A percentile compares a stretch with the other conserved stretches of the same genome.
phyloP scores from a whole-genome alignment of 2,113 vertebrate genomes.

The Amphiprion ocellaris region DNA sequence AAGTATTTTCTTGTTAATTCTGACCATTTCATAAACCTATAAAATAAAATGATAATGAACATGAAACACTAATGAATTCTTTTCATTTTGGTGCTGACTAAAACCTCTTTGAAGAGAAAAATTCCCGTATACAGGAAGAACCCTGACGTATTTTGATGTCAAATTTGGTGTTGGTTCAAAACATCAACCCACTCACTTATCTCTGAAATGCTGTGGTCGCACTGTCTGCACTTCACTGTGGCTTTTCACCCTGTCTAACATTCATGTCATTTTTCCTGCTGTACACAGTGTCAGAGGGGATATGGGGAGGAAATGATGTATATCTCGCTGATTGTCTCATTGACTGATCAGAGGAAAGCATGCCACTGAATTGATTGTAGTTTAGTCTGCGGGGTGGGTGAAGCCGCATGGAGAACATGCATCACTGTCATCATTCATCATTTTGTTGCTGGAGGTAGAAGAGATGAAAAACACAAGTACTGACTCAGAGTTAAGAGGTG shows the following conservation, averaged over 20 bases:
- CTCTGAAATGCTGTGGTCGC: background rate
- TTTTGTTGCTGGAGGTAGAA: slow-evolving; percentile 11
- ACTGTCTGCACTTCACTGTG: background rate
- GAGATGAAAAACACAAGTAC: slow-evolving; percentile 31
- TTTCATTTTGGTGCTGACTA: too few species aligned
- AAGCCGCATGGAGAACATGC: slow-evolving; percentile 27
- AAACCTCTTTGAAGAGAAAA: too few species aligned
- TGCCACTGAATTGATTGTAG: slow-evolving; percentile 55
- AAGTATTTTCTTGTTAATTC: too few species aligned
- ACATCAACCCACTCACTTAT: background rate
- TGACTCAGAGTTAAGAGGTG: slow-evolving; percentile 12
- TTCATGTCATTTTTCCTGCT: slow-evolving; percentile 14
- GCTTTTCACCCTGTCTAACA: slow-evolving; percentile 20
- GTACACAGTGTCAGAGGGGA: background rate
- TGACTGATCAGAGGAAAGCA: slow-evolving; percentile 37
- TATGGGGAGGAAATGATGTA: slow-evolving; percentile 31
- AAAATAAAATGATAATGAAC: too few species aligned
- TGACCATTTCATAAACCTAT: too few species aligned
- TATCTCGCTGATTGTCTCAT: slow-evolving; percentile 57
- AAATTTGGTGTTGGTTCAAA: background rate
- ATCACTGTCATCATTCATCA: slow-evolving; percentile 51
- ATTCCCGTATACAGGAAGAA: too few species aligned
- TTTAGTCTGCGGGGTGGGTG: slow-evolving; percentile 16
- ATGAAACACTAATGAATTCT: too few species aligned
- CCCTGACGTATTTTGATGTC: background rate